phyloP scores from a whole-genome alignment of 2,888 invertebrate species.

The Allolobophora icterica region DNA sequence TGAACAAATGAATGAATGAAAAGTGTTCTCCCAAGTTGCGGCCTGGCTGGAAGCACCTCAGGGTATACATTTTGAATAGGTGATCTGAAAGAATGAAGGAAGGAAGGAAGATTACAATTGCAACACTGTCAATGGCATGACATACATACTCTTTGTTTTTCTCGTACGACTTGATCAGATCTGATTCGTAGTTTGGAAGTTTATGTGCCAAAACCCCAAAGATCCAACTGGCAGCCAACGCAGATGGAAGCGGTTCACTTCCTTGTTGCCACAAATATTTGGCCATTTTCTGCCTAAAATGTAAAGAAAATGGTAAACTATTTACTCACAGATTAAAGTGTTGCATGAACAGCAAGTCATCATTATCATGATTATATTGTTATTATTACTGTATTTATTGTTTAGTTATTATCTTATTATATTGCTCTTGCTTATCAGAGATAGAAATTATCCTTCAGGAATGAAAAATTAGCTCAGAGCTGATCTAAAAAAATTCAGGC shows the following conservation, averaged over 20 bases:
- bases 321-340: background rate
- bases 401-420: too few species aligned
- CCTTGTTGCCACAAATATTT: conserved; percentile 64
- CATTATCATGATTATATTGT: background rate
- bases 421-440: too few species aligned
- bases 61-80: too few species aligned
- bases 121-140: background rate
- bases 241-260: conserved; percentile 62
- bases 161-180: conserved; percentile 49
- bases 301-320: background rate
- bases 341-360: background rate
- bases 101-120: too few species aligned
- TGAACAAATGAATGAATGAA: too few species aligned
- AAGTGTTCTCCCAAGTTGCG: too few species aligned
- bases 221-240: conserved; percentile 61
- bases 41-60: too few species aligned
- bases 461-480: too few species aligned
- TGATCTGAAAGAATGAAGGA: too few species aligned
- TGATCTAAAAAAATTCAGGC: too few species aligned
- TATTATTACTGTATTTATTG: background rate
- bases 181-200: conserved; percentile 55
- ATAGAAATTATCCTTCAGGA: too few species aligned
- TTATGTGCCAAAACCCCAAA: conserved; percentile 55
- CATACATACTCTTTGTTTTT: conserved; percentile 55
- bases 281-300: conserved; percentile 58